Evolutionary conservation across 2,113 vertebrate genomes (phyloP).

Genomic region (Rhodinocichla rosea): DNA sequence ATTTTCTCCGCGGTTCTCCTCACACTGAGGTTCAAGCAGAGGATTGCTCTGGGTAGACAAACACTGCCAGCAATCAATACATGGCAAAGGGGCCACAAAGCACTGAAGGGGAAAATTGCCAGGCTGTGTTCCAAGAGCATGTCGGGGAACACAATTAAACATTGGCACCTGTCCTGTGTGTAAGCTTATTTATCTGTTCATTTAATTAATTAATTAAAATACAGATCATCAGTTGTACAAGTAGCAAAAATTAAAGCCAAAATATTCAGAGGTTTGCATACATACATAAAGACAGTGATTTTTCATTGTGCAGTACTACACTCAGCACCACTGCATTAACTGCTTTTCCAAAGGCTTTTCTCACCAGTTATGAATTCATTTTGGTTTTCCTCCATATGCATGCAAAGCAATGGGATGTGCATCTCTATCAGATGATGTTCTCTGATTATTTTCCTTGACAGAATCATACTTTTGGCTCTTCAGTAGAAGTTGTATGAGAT

Average conservation of each 20-base stretch:
- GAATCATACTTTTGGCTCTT: background rate
- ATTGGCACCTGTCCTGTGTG: background rate
- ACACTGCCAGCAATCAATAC: background rate
- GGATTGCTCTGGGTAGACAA: background rate
- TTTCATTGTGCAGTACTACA: background rate
- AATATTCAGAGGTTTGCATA: background rate
- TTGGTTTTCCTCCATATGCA: background rate
- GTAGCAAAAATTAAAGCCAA: background rate
- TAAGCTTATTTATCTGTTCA: background rate
- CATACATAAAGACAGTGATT: background rate
- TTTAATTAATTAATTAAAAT: background rate
- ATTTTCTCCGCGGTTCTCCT: background rate
- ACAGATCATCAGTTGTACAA: background rate
- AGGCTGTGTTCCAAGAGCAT: background rate
- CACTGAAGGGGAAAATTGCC: constrained; percentile 41
- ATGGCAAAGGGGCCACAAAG: background rate
- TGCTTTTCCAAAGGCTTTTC: background rate
- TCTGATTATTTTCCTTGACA: background rate
- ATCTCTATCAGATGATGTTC: background rate
- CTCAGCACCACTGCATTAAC: background rate
- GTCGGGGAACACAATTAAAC: constrained; percentile 30
- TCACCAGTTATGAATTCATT: background rate
- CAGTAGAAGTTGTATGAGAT: background rate
- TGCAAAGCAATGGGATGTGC: background rate
- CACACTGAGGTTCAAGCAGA: background rate